Evolutionary conservation across 2,797 vertebrate species (phyloP), one percentile per base, ranked within the genome.

Genomic region (Pseudopleuronectes americanus): DNA sequence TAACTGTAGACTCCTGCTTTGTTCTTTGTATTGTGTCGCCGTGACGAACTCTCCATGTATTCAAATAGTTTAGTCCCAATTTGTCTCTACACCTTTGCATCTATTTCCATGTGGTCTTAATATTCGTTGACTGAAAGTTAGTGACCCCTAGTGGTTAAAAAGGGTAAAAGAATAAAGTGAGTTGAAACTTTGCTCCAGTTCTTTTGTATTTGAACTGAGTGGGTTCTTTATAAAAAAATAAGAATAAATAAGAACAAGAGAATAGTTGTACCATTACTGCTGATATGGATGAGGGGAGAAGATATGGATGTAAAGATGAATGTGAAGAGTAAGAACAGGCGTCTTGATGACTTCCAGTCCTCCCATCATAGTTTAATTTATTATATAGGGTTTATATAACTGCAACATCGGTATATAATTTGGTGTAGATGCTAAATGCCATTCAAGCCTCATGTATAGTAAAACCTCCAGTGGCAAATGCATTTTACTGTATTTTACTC

Each of bases 61-160:
- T 36, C 36, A 8, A 52, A 6, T 36, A 4, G n/a, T 51, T 52
- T 22, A 19, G 9, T 54, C 16, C 16, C 13, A 58, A 1, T 28
- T 57, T 36, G 13, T 24, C n/a, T 14, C 16, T 22, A 14, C 12
- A 2, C 28, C 23, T 47, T 45, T 45, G 1, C 24, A 26, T 48
- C 0, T 4, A 19, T 61, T 3, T 26, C 13, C 16, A 21, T 45
- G 9, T 45, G 12, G 17, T 66, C 2, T 38, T 8, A 3, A 8
- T 0, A 4, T 12, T 48, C 10, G 52, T 68, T 66, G 12, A 33
- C 77, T 84, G 13, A 48, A 68, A 38, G 78, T 66, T 83, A 68
- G 79, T 61, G 47, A 85, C 89, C 78, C 72, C 89, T 28, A 60
- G 88, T 91, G 93, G 89, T 59, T 41, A 3, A 10, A 52, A 60